phyloP scores from a whole-genome alignment of 2,113 vertebrate species.

The Nesospiza acunhae region DNA sequence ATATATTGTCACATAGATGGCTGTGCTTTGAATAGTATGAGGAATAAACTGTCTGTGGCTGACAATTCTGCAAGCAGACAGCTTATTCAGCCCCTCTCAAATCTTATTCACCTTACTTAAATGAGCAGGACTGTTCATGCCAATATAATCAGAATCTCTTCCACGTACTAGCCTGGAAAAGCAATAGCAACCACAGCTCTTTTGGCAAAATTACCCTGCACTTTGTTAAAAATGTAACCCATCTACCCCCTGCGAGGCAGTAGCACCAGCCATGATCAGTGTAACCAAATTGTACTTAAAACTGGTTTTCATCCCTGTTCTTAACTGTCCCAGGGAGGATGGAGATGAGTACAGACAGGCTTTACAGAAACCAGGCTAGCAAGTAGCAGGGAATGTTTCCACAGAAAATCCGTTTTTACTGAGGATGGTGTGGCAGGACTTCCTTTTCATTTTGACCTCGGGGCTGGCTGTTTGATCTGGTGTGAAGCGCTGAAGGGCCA shows the following conservation, averaged over 20 bases:
- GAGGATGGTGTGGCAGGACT: not conserved
- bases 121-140: not conserved
- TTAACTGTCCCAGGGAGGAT: not conserved
- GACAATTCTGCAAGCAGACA: not conserved
- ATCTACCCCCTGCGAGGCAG: rapidly evolving
- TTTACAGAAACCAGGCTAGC: not conserved
- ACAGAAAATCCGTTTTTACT: not conserved
- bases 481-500: not conserved
- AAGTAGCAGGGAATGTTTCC: not conserved
- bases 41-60: not conserved
- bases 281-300: not conserved
- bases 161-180: not conserved
- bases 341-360: not conserved
- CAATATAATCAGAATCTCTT: not conserved
- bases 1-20: not conserved
- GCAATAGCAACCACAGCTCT: not conserved
- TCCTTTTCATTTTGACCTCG: not conserved
- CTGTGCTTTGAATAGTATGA: not conserved
- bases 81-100: not conserved
- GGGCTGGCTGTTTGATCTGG: not conserved
- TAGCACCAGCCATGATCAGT: not conserved
- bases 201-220: not conserved
- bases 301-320: not conserved
- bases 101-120: constrained; percentile 6
- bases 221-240: not conserved